Percentiles rank a stretch among this genome's conserved stretches.
Conservation (phyloP, 2,888 invertebrate species). For the Leuctra nigra region DNA sequence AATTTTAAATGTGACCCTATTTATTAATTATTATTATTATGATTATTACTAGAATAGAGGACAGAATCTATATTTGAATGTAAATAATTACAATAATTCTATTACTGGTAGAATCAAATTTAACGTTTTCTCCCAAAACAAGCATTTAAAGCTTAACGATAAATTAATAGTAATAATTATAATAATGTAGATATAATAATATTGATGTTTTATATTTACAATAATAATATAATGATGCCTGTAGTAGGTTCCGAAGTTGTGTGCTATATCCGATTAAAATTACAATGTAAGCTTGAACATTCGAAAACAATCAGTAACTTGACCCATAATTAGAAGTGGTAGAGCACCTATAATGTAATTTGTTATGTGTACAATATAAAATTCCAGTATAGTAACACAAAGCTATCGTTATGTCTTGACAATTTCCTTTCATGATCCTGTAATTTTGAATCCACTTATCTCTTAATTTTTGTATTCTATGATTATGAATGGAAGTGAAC, state of each 20-base stretch:
- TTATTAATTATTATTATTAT: constrained; percentile 26
- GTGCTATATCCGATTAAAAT: constrained; percentile 6
- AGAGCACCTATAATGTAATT: constrained; percentile 9
- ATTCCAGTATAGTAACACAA: constrained; percentile 12
- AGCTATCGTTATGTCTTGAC: no score
- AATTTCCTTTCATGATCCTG: no score
- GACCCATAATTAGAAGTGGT: no score
- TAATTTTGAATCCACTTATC: no score
- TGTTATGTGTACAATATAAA: constrained; percentile 25
- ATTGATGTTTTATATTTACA: constrained; percentile 13
- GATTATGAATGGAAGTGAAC: no score
- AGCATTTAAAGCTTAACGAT: constrained; percentile 3
- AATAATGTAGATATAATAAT: not conserved
- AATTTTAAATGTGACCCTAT: constrained; percentile 27
- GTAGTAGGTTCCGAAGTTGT: constrained; percentile 7
- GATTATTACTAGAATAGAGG: constrained; percentile 21
- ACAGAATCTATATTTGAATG: constrained; percentile 26
- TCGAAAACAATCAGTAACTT: not conserved
- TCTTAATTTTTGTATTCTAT: no score
- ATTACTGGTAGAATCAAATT: not conserved
- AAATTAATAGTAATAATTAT: constrained; percentile 1
- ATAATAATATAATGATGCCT: constrained; percentile 1
- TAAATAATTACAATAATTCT: constrained; percentile 18
- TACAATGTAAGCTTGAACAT: constrained; percentile 3
- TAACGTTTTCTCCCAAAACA: constrained; percentile 4